These are phyloP conservation scores for Tolmerus cingulatus DNA, from an alignment of 2,888 invertebrate species.

Conservation along the genomic window DNA sequence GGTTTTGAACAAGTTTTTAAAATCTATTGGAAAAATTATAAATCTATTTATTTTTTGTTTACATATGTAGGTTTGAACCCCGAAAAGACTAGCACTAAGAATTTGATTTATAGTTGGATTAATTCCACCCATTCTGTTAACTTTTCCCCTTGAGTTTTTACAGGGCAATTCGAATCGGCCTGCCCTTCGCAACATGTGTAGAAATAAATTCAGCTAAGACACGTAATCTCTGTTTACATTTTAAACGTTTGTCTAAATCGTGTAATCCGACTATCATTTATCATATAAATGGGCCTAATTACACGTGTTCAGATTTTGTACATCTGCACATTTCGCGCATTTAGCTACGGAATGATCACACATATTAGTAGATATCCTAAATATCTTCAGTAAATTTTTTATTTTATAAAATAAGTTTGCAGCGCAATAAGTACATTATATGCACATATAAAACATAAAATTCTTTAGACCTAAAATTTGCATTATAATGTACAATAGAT, in stretches of 20 bases:
- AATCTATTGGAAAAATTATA: neutral
- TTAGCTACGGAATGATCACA: neutral
- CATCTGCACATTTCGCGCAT: neutral
- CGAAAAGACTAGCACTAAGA: neutral
- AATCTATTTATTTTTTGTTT: neutral
- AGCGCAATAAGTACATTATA: too few species aligned
- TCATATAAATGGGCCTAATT: neutral
- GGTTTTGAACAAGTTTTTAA: neutral
- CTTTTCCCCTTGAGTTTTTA: neutral
- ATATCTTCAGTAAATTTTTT: too few species aligned
- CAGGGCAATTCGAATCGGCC: neutral
- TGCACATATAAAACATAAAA: too few species aligned
- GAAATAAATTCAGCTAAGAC: conserved; percentile 57
- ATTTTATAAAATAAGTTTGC: too few species aligned
- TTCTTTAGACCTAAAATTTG: too few species aligned
- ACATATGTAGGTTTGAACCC: neutral
- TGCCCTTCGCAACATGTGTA: conserved; percentile 58
- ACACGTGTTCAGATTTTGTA: neutral
- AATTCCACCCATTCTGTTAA: neutral
- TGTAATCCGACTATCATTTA: conserved; percentile 50
- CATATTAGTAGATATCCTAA: too few species aligned
- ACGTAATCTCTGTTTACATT: conserved; percentile 61
- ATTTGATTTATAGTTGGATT: neutral
- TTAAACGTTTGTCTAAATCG: conserved; percentile 49
- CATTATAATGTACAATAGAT: too few species aligned